Conservation (phyloP, 2,888 invertebrate species). For the Chesias legatella region DNA sequence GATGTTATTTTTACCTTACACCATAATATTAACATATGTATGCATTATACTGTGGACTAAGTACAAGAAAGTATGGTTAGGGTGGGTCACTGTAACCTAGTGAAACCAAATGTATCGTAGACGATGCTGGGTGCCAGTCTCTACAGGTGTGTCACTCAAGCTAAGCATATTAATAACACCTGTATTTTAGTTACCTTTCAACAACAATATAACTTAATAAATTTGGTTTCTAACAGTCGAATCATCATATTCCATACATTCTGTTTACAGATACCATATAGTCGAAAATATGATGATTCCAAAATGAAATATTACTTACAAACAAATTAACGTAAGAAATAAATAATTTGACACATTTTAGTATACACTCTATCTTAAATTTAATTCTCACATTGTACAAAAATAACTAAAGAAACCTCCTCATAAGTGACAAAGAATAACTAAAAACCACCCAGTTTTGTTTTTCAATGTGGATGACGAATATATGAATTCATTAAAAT, state of each 20-base stretch:
- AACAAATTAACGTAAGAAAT: conserved; percentile 12
- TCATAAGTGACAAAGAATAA: conserved; percentile 23
- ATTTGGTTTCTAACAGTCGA: background rate
- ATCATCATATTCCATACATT: background rate
- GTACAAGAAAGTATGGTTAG: no score
- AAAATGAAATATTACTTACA: conserved; percentile 8
- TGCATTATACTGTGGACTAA: no score
- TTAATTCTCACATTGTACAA: conserved; percentile 5
- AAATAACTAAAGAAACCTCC: conserved; percentile 50
- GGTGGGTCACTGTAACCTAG: no score
- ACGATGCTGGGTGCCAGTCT: no score
- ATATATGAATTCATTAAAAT: no score
- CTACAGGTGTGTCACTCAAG: no score
- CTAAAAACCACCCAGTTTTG: background rate
- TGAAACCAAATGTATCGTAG: no score
- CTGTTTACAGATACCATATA: background rate
- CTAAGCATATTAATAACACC: no score
- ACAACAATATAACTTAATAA: no score
- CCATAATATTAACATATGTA: no score
- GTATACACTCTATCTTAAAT: conserved; percentile 9
- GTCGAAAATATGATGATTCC: conserved; percentile 2
- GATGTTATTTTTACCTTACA: background rate
- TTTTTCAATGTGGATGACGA: no score
- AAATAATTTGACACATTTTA: conserved; percentile 7
- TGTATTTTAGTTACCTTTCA: no score